These are phyloP conservation scores for Poecilia gillii DNA, from an alignment of 2,797 vertebrate species.

Conservation along the genomic window DNA sequence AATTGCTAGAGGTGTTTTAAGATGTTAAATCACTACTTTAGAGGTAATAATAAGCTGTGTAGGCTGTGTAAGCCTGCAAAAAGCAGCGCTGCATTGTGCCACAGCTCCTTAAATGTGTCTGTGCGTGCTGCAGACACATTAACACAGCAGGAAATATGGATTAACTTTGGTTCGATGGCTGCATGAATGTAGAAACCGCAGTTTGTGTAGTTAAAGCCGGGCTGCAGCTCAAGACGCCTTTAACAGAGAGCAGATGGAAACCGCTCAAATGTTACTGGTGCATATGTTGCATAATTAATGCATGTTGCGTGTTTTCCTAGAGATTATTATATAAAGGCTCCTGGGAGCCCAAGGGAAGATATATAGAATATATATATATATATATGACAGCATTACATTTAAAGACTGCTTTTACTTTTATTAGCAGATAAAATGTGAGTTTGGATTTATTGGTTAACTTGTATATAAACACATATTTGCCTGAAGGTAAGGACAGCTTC, in stretches of 20 bases:
- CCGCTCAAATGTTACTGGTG: constrained; percentile 52
- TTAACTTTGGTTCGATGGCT: constrained; percentile 19
- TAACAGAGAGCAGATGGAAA: constrained; percentile 60
- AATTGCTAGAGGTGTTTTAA: neutral
- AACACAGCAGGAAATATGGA: constrained; percentile 26
- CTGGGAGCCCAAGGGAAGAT: constrained; percentile 44
- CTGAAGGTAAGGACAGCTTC: neutral
- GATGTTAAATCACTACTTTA: neutral
- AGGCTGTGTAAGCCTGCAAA: neutral
- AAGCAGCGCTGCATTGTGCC: neutral
- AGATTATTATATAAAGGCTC: constrained; percentile 35
- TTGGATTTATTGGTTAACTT: neutral
- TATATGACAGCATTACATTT: neutral
- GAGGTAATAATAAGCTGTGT: neutral
- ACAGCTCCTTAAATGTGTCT: constrained; percentile 18
- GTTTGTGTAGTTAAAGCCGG: constrained; percentile 41
- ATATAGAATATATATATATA: neutral
- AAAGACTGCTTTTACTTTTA: neutral
- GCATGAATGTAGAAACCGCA: constrained; percentile 1
- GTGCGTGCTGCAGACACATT: constrained; percentile 13
- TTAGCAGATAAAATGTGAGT: neutral
- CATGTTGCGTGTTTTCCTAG: constrained; percentile 27
- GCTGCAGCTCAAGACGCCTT: constrained; percentile 58
- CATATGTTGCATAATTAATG: constrained; percentile 55
- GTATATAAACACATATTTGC: neutral